Evolutionary conservation across 2,888 invertebrate genomes (phyloP).

Genomic region (Dicycla oo): DNA sequence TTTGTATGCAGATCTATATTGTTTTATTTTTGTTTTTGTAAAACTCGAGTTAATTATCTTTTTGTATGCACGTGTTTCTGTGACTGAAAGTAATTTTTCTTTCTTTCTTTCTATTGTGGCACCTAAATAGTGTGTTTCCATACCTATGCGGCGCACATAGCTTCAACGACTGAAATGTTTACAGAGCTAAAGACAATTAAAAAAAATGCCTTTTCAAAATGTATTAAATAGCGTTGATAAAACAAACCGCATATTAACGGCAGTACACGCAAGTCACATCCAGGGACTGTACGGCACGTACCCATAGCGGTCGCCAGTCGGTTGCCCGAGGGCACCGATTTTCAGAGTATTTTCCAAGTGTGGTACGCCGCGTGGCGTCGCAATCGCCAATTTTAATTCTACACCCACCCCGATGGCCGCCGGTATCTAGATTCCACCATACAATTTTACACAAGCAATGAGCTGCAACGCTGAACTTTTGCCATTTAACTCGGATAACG

Average conservation of each 20-base stretch:
- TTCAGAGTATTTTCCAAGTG: constrained; percentile 66
- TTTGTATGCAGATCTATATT: too few species aligned
- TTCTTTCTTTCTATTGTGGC: too few species aligned
- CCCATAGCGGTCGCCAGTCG: constrained; percentile 46
- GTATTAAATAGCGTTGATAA: not conserved
- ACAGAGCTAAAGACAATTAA: not conserved
- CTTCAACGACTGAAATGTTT: not conserved
- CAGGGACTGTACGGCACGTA: constrained; percentile 27
- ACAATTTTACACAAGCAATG: constrained; percentile 70
- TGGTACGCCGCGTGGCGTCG: constrained; percentile 48
- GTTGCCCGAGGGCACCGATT: constrained; percentile 62
- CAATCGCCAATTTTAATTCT: constrained; percentile 70
- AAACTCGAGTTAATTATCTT: too few species aligned
- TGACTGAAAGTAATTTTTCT: too few species aligned
- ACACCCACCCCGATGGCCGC: constrained; percentile 42
- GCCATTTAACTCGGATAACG: constrained; percentile 73
- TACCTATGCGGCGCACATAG: not conserved
- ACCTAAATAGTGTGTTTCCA: not conserved
- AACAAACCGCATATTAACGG: constrained; percentile 19
- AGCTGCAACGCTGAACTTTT: constrained; percentile 73
- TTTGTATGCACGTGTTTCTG: too few species aligned
- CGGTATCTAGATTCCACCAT: constrained; percentile 65
- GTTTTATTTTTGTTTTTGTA: too few species aligned
- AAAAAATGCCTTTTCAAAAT: not conserved
- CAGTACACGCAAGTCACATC: constrained; percentile 36